Evolutionary conservation across 2,797 vertebrate genomes (phyloP), one percentile per base, ranked within the genome.

Genomic region (Geotrypetes seraphini): DNA sequence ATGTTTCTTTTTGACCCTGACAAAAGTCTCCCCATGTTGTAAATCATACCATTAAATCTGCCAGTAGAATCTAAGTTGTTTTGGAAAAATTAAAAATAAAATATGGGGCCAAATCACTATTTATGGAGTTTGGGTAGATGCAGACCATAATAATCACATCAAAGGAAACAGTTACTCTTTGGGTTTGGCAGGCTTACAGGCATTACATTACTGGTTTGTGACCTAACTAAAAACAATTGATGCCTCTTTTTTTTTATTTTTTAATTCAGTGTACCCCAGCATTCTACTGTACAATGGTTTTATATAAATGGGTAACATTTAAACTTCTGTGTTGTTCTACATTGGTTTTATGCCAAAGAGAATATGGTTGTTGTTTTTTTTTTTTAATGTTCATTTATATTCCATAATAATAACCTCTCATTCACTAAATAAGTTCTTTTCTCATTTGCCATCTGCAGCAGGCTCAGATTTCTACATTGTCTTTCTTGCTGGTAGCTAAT

Each of bases 11-110:
- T 75, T 73, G 78, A 66, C 66, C 65, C 73, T 59, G 79, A 78
- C 73, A 83, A 68, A 81, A 68, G 71, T 68, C 68, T 79, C 62
- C 38, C 29, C 34, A 53, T 57, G 54, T 47, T 71, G 77, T 90
- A 88, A 91, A 92, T 93, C 82, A 85, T 50, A 61, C 77, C 67
- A 78, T 83, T 90, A 87, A 86, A 90, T 85, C 78, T 85, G 78
- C 73, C 75, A 73, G 11, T 53, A 58, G 66, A 76, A 81, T 83
- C 62, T 73, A 72, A 78, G 73, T 69, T 64, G 59, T 49, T 79
- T 69, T 44, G 67, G 60, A 63, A 53, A 60, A 61, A 58, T 64
- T 53, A 44, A 51, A 36, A 44, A 40, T 54, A 31, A n/a, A n/a
- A 56, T 38, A 28, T 7, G 4, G 53, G 62, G 64, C 68, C 75